Conservation (phyloP, 2,113 vertebrate genomes). For the Hippocampus abdominalis region DNA sequence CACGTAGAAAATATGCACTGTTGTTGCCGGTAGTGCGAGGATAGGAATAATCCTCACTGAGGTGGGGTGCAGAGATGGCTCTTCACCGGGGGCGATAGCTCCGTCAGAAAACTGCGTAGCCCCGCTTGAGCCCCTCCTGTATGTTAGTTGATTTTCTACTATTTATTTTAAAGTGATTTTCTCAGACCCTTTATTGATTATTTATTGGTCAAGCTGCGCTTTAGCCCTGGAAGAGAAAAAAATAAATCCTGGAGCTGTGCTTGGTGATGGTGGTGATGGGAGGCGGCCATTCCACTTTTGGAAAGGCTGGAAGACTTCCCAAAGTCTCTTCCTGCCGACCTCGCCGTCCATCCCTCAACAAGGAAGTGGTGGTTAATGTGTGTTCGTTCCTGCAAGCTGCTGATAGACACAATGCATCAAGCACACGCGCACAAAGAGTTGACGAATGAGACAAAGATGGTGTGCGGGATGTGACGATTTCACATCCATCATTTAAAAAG, state of each 20-base stretch:
- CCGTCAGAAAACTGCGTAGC: too few species aligned
- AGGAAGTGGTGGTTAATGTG: constrained; percentile 77
- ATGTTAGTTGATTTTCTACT: too few species aligned
- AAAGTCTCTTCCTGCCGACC: constrained; percentile 78
- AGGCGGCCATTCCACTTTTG: background rate
- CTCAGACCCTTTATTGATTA: too few species aligned
- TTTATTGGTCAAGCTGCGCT: too few species aligned
- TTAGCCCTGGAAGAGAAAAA: too few species aligned
- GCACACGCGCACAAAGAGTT: constrained; percentile 18
- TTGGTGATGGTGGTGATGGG: too few species aligned
- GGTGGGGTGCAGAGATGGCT: background rate
- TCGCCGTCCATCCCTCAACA: constrained; percentile 59
- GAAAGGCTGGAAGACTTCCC: constrained; percentile 67
- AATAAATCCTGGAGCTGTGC: too few species aligned
- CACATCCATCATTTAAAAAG: constrained; percentile 12
- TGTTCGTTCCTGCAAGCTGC: constrained; percentile 76
- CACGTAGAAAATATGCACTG: constrained; percentile 17
- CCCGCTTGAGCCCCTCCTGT: too few species aligned
- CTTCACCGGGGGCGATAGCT: too few species aligned
- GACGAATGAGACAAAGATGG: constrained; percentile 40
- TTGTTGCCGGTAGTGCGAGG: constrained; percentile 17
- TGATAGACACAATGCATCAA: constrained; percentile 47
- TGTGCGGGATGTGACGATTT: constrained; percentile 24
- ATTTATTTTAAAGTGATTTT: too few species aligned
- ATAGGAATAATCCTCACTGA: constrained; percentile 40